phyloP scores from a whole-genome alignment of 2,113 vertebrate species.

The Pelusios castaneus region DNA sequence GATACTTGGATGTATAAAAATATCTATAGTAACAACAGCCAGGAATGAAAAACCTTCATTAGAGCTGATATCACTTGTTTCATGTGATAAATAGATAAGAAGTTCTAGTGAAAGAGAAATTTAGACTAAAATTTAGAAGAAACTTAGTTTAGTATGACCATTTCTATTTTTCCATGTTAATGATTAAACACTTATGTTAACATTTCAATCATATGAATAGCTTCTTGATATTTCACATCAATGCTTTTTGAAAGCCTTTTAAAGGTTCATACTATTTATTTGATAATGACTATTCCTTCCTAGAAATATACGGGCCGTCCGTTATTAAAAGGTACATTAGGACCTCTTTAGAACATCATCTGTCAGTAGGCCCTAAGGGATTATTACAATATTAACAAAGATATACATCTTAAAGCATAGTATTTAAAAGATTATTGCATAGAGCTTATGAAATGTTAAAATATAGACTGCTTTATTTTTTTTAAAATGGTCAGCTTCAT shows the following conservation, averaged over 20 bases:
- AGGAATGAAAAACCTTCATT: rapidly evolving
- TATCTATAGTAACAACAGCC: neutral
- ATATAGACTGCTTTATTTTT: neutral
- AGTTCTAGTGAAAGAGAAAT: neutral
- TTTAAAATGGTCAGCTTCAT: neutral
- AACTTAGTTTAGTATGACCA: neutral
- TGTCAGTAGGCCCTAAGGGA: neutral
- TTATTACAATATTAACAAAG: neutral
- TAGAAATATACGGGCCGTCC: neutral
- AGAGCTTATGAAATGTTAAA: neutral
- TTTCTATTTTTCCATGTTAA: neutral
- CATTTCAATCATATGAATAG: neutral
- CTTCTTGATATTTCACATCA: neutral
- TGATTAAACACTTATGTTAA: neutral
- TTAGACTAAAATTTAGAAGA: neutral
- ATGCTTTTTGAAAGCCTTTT: neutral
- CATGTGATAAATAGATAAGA: neutral
- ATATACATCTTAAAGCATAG: rapidly evolving
- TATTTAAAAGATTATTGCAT: neutral
- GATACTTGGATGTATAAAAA: neutral
- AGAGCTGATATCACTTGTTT: neutral
- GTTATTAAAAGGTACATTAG: neutral
- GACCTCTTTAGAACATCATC: too few relatives aligned
- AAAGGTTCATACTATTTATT: neutral
- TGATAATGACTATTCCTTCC: neutral